Conservation (phyloP, 1,140 invertebrate genomes). For the Drosophila erecta region DNA sequence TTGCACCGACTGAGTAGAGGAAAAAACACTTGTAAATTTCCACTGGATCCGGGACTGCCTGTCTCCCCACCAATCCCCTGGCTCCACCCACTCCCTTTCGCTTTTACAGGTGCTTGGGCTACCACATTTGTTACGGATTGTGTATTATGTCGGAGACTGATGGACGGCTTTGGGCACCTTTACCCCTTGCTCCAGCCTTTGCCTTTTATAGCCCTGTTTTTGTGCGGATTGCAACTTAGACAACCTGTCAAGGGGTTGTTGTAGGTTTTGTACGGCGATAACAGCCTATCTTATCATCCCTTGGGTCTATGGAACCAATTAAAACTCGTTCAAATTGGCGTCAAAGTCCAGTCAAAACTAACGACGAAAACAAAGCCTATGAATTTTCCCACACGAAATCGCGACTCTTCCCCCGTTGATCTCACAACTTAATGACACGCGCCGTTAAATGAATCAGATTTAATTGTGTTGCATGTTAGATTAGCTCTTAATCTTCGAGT, state of each 20-base stretch:
- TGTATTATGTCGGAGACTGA: slow-evolving; percentile 27
- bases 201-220: slow-evolving; percentile 26
- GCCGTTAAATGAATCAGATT: slow-evolving; percentile 35
- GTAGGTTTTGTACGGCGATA: slow-evolving; percentile 28
- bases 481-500: not conserved
- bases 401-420: not conserved
- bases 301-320: slow-evolving; percentile 14
- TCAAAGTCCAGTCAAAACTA: slow-evolving; percentile 32
- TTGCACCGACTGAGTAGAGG: not conserved
- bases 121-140: slow-evolving; percentile 29
- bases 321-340: slow-evolving; percentile 6
- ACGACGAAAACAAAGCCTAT: slow-evolving; percentile 1
- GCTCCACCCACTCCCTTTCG: not conserved
- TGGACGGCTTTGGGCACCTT: slow-evolving; percentile 11
- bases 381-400: slow-evolving; percentile 23
- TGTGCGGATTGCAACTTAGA: slow-evolving; percentile 23
- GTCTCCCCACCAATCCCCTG: slow-evolving; percentile 13
- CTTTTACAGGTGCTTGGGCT: slow-evolving; percentile 10
- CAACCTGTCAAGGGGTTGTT: slow-evolving; percentile 36
- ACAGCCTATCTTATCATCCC: slow-evolving; percentile 39
- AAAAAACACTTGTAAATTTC: slow-evolving; percentile 56
- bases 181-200: not conserved
- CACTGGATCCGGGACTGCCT: slow-evolving; percentile 19
- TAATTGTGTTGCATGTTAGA: slow-evolving; percentile 26
- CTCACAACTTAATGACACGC: slow-evolving; percentile 21